phyloP scores from a whole-genome alignment of 2,888 invertebrate species.

The Venusia cambrica region DNA sequence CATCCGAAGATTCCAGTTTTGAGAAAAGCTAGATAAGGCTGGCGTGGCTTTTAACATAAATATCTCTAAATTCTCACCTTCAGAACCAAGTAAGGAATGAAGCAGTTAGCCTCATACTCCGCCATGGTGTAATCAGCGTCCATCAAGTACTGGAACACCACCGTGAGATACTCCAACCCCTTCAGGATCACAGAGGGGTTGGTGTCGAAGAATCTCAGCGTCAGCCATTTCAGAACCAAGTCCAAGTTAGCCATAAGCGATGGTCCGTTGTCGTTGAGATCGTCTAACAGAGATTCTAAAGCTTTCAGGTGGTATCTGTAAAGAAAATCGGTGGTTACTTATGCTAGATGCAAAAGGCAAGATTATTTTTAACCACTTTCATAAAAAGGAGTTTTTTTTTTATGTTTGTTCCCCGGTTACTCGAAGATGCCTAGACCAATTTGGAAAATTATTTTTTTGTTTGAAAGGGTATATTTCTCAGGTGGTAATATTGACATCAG shows the following conservation, averaged over 20 bases:
- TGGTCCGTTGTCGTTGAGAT: slow-evolving; percentile 88
- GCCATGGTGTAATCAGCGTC: slow-evolving; percentile 91
- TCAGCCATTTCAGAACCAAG: slow-evolving; percentile 97
- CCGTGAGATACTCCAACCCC: slow-evolving; percentile 94
- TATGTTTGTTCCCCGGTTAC: too few species aligned
- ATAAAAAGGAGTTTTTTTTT: too few species aligned
- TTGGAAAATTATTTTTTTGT: too few species aligned
- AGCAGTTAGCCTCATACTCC: slow-evolving; percentile 95
- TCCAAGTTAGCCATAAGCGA: slow-evolving; percentile 95
- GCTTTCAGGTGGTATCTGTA: slow-evolving; percentile 96
- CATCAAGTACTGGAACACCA: slow-evolving; percentile 90
- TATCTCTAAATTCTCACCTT: slow-evolving; percentile 87
- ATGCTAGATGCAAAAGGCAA: too few species aligned
- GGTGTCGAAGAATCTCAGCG: slow-evolving; percentile 98
- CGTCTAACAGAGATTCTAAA: slow-evolving; percentile 93
- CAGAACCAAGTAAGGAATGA: slow-evolving; percentile 95
- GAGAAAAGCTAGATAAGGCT: too few species aligned
- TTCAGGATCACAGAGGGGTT: slow-evolving; percentile 98
- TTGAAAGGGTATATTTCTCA: too few species aligned
- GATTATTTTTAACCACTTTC: too few species aligned
- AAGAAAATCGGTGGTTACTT: too few species aligned
- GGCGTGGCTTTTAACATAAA: too few species aligned
- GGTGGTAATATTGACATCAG: too few species aligned
- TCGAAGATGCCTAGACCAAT: too few species aligned
- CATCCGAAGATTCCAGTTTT: too few species aligned